Evolutionary conservation across 2,888 invertebrate genomes (phyloP), one percentile per base, ranked within the genome.

Genomic region (Clistopyga incitator): DNA sequence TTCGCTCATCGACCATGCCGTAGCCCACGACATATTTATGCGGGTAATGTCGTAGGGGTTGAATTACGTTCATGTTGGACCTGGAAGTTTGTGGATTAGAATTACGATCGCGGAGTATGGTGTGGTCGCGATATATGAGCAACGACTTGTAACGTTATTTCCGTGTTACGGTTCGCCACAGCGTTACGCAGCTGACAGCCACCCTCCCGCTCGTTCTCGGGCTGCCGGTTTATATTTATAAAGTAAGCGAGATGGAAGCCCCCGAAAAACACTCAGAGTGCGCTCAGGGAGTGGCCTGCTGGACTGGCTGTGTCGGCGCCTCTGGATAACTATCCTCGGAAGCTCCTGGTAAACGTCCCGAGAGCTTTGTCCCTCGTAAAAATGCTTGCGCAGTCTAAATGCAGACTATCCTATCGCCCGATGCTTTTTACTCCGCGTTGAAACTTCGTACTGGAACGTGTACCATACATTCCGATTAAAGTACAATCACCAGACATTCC

Each of bases 311-410:
- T 67, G 65, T 82, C 74, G 74, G 61, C 68, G 61, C 47, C 54
- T 45, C 29, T 34, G 74, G 71, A 82, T 74, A 70, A 78, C 61
- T 54, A 78, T 64, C 61, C 34, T 59, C 29, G 29, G 47, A 56
- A 75, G 75, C 78, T 78, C 54, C 82, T 82, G 82, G 75, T 71
- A 65, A 82, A 78, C 75, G 65, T 82, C 70, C 78, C 61, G 34
- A 78, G 74, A 47, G 29, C 18, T 65, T 82, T 79, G 54, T 82
- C 75, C 23, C 42, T 64, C n/a, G 54, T 71, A 72, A 71, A 78
- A 56, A 75, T 64, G 25, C 74, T 18, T 61, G 45, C 34, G 29
- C 18, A 23, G 77, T 68, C 56, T 77, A 81, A 81, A 81, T 82
- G 20, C 68, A 61, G 72, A 78, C 18, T 23, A 13, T 25, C 45